Evolutionary conservation across 2,113 vertebrate genomes (phyloP), one percentile per base, ranked within the genome.

Genomic region (Peromyscus leucopus): DNA sequence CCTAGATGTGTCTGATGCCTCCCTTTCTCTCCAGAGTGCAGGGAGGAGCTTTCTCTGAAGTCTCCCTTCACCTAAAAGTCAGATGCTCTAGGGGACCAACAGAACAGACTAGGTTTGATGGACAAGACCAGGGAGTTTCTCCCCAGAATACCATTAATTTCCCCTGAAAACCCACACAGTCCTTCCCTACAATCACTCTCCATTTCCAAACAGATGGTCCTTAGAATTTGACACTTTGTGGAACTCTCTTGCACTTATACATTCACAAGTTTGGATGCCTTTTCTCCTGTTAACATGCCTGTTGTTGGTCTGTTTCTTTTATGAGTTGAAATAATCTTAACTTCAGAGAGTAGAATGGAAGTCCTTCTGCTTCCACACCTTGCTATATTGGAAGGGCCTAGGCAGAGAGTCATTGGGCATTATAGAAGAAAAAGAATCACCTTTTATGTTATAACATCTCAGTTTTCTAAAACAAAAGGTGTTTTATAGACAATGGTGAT

Each of bases 161-260:
- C 5, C 46, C 46, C 74, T 55, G n/a, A 22, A 78, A 83, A 46
- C 15, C n/a, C 36, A 33, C 28, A 12, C 11, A 26, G 4, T 57
- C 26, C 69, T 88, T 46, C n/a, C 4, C 36, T 67, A 26, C 19
- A 48, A 22, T 36, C 57, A 31, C 2, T 28, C 51, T 21, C 51
- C 36, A 31, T 0, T 7, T 5, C 57, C 24, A 71, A 26, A 26
- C 46, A 82, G 65, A 51, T 51, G 74, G 65, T 9, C 16, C 65
- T 82, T n/a, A 15, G 9, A 48, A 28, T 19, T 12, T 67, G 1
- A 9, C 16, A 7, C 21, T 11, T 4, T n/a, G 3, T 72, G 63
- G 7, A 48, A 31, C 31, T 61, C 67, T 31, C 22, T 0, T 15
- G 24, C 24, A 80, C 48, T 19, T n/a, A 61, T 0, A 0, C 2